Evolutionary conservation across 2,797 vertebrate genomes (phyloP).

Genomic region (Gephyroberyx darwinii): DNA sequence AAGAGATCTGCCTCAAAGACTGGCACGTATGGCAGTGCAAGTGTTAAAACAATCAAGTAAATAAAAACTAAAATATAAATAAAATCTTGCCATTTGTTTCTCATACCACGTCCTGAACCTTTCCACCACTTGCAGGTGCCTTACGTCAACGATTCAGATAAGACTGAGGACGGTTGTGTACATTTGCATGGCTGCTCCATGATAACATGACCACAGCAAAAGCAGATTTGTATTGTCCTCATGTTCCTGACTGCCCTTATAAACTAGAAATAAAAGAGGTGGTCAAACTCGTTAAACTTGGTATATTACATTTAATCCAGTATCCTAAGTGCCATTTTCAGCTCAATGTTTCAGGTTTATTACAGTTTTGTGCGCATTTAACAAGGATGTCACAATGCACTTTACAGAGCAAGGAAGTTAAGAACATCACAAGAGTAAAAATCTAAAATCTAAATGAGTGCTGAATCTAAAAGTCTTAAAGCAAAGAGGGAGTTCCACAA

Average conservation of each 20-base stretch:
- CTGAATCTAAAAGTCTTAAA: not conserved
- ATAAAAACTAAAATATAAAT: not conserved
- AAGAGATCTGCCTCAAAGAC: constrained; percentile 22
- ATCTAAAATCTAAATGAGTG: not conserved
- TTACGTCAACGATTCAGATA: constrained; percentile 60
- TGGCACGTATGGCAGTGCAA: not conserved
- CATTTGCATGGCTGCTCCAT: constrained; percentile 70
- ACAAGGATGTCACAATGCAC: not conserved
- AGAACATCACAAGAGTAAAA: not conserved
- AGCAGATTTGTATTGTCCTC: constrained; percentile 24
- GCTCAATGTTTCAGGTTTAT: not conserved
- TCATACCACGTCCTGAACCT: constrained; percentile 17
- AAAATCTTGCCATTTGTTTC: constrained; percentile 10
- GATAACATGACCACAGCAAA: constrained; percentile 62
- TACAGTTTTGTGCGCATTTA: not conserved
- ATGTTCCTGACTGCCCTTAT: constrained; percentile 40
- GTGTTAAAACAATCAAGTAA: not conserved
- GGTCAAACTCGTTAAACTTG: constrained; percentile 2
- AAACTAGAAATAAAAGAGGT: constrained; percentile 15
- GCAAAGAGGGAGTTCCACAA: not conserved
- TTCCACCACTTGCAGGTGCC: constrained; percentile 31
- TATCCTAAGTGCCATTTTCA: constrained; percentile 1
- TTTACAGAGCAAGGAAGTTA: not conserved
- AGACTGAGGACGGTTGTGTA: constrained; percentile 56
- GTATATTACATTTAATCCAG: not conserved